Base-by-base conservation (phyloP, 2,797 vertebrate species). In the Galaxias olidus region DNA sequence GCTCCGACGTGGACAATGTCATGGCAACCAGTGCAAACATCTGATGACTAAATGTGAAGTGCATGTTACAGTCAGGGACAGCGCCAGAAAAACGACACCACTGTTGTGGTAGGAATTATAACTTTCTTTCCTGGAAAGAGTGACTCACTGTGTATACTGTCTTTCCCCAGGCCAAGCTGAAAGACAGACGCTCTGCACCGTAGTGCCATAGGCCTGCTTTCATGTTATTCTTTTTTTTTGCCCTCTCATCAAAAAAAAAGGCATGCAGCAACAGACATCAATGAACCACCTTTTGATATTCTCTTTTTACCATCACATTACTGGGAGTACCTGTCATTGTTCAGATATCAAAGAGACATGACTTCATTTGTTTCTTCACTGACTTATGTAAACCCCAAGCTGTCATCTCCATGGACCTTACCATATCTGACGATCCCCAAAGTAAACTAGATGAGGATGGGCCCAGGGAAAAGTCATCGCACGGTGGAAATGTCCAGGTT, bases 11-110 rank as follows among this genome's bases (percentile, higher is more conserved):
- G 69, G 78, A 84, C 72, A 10, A 75, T 79, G 84, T 78, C 81
- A 82, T 54, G 73, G 77, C 74, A 72, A 84, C 80, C 0, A 55
- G 62, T 48, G 66, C 53, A 69, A 83, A 84, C 79, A 84, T 72
- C 57, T 70, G 65, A 77, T 48, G 77, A 78, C 71, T 71, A 61
- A 73, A 75, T 52, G 69, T 64, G 68, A 69, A 49, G 45, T 76
- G 63, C 69, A 69, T 65, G 81, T 81, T 77, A 66, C 57, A 66
- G 55, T 81, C 47, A 56, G 73, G 12, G 68, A 48, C 30, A 13
- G 59, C 60, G 83, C 86, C 86, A 86, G 76, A 53, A 79, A 79
- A 77, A 80, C 73, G 76, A 85, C 83, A 78, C 80, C 79, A 81
- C 71, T 70, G 4, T 72, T 30, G 13, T 78, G 63, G 78, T 77